Evolutionary conservation across 2,113 vertebrate species (phyloP).

Genomic region (Chlamydotis undulata): DNA sequence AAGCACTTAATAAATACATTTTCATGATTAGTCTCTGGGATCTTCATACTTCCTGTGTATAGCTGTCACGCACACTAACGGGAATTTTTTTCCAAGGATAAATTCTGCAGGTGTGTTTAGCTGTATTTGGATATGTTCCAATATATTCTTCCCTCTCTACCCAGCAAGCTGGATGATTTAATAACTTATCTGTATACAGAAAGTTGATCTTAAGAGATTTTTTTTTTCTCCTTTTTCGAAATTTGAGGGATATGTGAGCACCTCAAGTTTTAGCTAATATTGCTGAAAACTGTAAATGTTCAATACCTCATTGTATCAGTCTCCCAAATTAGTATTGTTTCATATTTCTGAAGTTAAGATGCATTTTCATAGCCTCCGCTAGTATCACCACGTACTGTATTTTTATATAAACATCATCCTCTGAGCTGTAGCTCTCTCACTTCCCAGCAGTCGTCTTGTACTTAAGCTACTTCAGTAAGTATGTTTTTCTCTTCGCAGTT

Average conservation of each 20-base stretch:
- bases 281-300: neutral
- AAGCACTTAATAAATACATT: neutral
- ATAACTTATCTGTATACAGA: neutral
- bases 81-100: neutral
- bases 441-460: neutral
- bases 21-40: neutral
- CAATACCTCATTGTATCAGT: neutral
- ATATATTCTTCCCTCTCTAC: neutral
- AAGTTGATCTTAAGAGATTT: neutral
- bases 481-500: slow-evolving; percentile 75
- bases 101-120: neutral
- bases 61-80: neutral
- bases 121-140: neutral
- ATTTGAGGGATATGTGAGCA: neutral
- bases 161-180: neutral
- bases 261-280: neutral
- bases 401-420: neutral
- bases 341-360: neutral
- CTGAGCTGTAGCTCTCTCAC: neutral
- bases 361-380: neutral
- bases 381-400: neutral
- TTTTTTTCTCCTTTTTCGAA: neutral
- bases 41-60: neutral
- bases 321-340: neutral
- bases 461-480: neutral